Conservation (phyloP, 1,140 invertebrate species). For the Chionoecetes opilio region DNA sequence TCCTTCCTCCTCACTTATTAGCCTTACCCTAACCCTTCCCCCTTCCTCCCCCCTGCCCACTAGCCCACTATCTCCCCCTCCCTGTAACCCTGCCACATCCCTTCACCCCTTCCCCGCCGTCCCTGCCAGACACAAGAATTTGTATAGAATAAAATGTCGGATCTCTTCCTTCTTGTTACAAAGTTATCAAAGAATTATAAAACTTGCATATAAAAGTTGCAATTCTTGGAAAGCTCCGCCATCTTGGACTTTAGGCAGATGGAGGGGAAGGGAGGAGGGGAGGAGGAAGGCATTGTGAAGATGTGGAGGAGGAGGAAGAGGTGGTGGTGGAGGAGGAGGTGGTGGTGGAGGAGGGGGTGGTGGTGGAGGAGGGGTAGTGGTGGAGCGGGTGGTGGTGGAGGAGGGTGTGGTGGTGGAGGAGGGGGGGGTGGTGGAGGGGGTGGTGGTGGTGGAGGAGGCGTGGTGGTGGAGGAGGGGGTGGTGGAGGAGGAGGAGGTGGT, state of each 20-base stretch:
- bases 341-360: too few relatives aligned
- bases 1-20: background rate
- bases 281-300: background rate
- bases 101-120: background rate
- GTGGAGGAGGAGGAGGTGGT: background rate
- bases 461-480: background rate
- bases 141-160: constrained; percentile 5
- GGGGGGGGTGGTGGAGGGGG: too few relatives aligned
- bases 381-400: too few relatives aligned
- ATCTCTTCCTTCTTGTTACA: background rate
- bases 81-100: background rate
- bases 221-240: background rate
- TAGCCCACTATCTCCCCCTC: background rate
- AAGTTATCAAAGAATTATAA: constrained; percentile 31
- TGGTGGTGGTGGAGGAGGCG: too few relatives aligned
- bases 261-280: background rate
- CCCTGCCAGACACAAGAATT: background rate
- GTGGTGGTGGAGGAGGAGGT: too few relatives aligned
- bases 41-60: background rate
- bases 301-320: background rate
- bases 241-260: background rate
- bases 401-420: too few relatives aligned
- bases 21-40: background rate
- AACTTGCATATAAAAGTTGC: background rate
- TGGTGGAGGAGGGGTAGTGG: too few relatives aligned